phyloP scores from a whole-genome alignment of 1,140 invertebrate genomes.

The Drosophila equinoxialis region DNA sequence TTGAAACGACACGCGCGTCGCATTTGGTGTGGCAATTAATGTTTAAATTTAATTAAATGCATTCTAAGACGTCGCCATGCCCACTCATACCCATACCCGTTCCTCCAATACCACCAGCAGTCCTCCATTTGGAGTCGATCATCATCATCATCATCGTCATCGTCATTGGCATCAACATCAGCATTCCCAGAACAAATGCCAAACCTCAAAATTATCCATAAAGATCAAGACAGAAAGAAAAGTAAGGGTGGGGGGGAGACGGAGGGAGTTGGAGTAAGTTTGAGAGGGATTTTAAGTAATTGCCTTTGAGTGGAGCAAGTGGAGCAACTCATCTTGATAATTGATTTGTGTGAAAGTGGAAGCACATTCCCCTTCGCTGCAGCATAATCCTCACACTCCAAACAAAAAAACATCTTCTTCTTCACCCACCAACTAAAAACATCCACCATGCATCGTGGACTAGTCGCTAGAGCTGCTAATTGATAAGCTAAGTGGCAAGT shows the following conservation, averaged over 20 bases:
- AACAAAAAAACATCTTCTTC: background rate
- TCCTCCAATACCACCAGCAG: too few relatives aligned
- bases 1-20: slow-evolving; percentile 72
- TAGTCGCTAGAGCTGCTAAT: slow-evolving; percentile 49
- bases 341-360: slow-evolving; percentile 28
- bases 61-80: slow-evolving; percentile 54
- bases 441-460: background rate
- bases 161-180: background rate
- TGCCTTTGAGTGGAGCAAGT: slow-evolving; percentile 14
- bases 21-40: slow-evolving; percentile 72
- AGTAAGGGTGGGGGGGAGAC: background rate
- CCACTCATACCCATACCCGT: background rate
- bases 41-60: slow-evolving; percentile 77
- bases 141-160: background rate
- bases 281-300: slow-evolving; percentile 1
- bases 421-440: background rate
- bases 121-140: slow-evolving; percentile 12
- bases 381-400: background rate
- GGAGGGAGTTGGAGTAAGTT: background rate
- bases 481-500: slow-evolving; percentile 77
- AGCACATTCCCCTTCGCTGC: background rate
- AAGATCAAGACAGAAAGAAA: too few relatives aligned
- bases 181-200: slow-evolving; percentile 11
- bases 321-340: slow-evolving; percentile 30
- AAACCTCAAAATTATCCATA: slow-evolving; percentile 7